Evolutionary conservation across 2,797 vertebrate species (phyloP), one percentile per base, ranked within the genome.

Genomic region (Staurois parvus): DNA sequence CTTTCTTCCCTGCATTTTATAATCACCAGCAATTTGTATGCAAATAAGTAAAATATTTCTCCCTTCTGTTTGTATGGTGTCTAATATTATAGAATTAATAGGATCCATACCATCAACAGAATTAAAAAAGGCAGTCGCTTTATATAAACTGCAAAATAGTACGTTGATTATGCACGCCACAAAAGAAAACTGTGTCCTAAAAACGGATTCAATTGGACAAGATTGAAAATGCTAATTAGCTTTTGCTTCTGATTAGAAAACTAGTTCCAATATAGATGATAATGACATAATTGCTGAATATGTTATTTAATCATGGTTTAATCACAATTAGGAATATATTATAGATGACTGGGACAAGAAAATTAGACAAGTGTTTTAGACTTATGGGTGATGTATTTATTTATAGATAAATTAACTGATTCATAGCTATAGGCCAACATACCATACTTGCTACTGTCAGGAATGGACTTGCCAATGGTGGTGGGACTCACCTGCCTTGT

Each of bases 251-350:
- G 78, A 80, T 68, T 80, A 80, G 28, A 72, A 66, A 66, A 66
- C 64, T 66, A 66, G 64, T 42, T 72, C 28, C 29, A 37, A 80
- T 72, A 80, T 17, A 40, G 45, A 80, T 17, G 67, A 80, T 80
- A 80, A 80, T 72, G 45, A 80, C 45, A 80, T 80, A 80, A 80
- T 80, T 80, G 78, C 78, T 56, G 78, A 80, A 80, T 80, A 80
- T 9, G 78, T 80, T 80, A 80, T 72, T 72, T 80, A 80, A 80
- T 80, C 78, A 80, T n/a, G 19, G 67, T 72, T 72, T 72, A 80
- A 69, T 72, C 78, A 29, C 67, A 80, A 80, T 70, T 59, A 67
- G 48, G 78, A 72, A 72, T 80, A 70, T 30, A 72, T 80, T 80
- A 80, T n/a, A 52, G 24, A 70, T 72, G 78, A 72, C 12, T 26